Evolutionary conservation across 2,888 invertebrate genomes (phyloP).

Genomic region (Tenthredo livida): DNA sequence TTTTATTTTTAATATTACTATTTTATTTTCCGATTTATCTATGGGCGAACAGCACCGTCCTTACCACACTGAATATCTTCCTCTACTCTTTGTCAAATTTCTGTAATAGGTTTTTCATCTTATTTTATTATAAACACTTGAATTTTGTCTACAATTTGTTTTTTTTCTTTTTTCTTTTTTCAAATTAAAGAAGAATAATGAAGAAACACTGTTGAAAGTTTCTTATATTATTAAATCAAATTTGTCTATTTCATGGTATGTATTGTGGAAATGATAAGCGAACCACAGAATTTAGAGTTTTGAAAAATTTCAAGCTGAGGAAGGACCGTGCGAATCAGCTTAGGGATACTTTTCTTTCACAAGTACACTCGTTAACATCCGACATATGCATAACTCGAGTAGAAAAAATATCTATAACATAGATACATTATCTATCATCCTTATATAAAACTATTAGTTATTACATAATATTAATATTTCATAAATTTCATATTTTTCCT

Average conservation of each 20-base stretch:
- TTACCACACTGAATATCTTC: constrained; percentile 22
- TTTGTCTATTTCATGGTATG: neutral
- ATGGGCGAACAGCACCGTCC: constrained; percentile 42
- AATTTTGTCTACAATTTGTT: neutral
- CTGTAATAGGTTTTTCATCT: constrained; percentile 22
- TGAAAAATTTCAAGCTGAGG: constrained; percentile 58
- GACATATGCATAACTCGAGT: constrained; percentile 69
- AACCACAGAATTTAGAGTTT: neutral
- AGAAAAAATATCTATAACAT: constrained; percentile 73
- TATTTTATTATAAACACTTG: neutral
- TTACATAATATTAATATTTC: constrained; percentile 64
- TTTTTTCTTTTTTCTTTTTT: neutral
- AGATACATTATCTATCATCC: constrained; percentile 69
- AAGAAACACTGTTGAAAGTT: neutral
- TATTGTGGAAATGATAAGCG: neutral
- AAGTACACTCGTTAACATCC: constrained; percentile 69
- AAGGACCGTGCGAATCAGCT: constrained; percentile 67
- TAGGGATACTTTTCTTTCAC: constrained; percentile 65
- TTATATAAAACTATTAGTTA: constrained; percentile 70
- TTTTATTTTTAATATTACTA: neutral
- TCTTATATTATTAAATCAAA: neutral
- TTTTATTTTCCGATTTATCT: constrained; percentile 37
- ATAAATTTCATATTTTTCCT: constrained; percentile 59
- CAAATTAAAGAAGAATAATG: neutral
- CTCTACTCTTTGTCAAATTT: constrained; percentile 4